Evolutionary conservation across 1,140 invertebrate species (phyloP), one percentile per base, ranked within the genome.

Genomic region (Conopomorpha cramerella): DNA sequence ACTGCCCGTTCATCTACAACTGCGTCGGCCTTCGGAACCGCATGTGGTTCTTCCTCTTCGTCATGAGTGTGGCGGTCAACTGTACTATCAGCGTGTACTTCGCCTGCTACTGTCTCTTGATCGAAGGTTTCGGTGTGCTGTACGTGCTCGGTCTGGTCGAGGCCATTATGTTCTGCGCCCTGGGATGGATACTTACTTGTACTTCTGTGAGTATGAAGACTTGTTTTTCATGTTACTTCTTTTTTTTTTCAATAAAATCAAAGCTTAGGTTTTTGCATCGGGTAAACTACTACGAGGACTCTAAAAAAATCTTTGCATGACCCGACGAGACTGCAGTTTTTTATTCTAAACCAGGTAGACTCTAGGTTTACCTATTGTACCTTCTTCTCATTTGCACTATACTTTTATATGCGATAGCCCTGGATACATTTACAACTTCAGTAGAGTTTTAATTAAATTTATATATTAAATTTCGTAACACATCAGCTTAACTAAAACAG

Each of bases 1-100:
- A 97, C 52, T 97, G 94, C 61, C 92, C 93, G 0, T 96, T 95
- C 55, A 93, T 97, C 45, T 92, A 95, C 63, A 96, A 95, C 58
- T 97, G 94, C 66, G 91, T 97, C 7, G 91, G 91, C 2, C 68
- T 93, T 12, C 82, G 85, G 27, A 93, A 93, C 60, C 81, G 90
- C 56, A 91, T 91, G 79, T 95, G 92, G 92, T 96, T 96, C 71
- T 91, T 93, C 62, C 68, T 92, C 28, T 95, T 95, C 63, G 90
- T 93, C 0, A 83, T 91, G 72, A 89, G 87, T 49, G 84, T 94
- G 16, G 90, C 91, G 1, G 86, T 93, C 35, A 92, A 93, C 62
- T 92, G 90, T 61, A 87, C 89, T 0, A 87, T 93, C 39, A 90
- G 91, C 0, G 87, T 94, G 41, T 95, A 92, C 61, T 92, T 95